phyloP scores from a whole-genome alignment of 1,140 invertebrate species.

The Lucilia sericata region DNA sequence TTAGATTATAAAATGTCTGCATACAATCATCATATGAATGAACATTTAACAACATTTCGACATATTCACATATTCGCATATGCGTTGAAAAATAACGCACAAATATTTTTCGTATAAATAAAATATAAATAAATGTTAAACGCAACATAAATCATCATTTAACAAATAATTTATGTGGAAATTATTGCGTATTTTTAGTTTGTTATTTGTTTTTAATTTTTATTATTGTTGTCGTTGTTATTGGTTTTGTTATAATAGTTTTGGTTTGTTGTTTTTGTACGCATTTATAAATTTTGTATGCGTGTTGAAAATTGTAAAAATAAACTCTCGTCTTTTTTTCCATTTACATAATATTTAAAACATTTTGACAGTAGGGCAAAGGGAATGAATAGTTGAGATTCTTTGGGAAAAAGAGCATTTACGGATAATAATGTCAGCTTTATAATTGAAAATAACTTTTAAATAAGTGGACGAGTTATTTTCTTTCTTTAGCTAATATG shows the following conservation, averaged over 20 bases:
- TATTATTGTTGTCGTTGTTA: background rate
- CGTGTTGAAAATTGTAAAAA: background rate
- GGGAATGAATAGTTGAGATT: too few species aligned
- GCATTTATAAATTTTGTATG: background rate
- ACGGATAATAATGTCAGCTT: too few species aligned
- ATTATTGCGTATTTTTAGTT: conserved; percentile 1
- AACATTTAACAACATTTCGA: background rate
- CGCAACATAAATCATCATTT: conserved; percentile 20
- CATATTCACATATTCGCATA: background rate
- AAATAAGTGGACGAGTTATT: too few species aligned
- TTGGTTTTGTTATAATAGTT: background rate
- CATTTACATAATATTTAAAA: background rate
- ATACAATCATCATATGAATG: background rate
- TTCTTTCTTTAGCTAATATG: too few species aligned
- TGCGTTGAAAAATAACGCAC: too few species aligned
- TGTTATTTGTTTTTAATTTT: background rate
- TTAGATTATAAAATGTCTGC: background rate
- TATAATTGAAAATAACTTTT: too few species aligned
- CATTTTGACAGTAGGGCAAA: too few species aligned
- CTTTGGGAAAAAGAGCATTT: too few species aligned
- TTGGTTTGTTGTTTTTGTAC: background rate
- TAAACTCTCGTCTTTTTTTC: background rate
- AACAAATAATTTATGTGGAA: background rate
- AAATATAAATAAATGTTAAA: conserved; percentile 11
- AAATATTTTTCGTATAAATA: background rate